Percentiles rank a stretch among this genome's conserved stretches.
These are phyloP conservation scores for Premnoplex brunnescens DNA, from an alignment of 2,797 vertebrate genomes.

Conservation along the genomic window DNA sequence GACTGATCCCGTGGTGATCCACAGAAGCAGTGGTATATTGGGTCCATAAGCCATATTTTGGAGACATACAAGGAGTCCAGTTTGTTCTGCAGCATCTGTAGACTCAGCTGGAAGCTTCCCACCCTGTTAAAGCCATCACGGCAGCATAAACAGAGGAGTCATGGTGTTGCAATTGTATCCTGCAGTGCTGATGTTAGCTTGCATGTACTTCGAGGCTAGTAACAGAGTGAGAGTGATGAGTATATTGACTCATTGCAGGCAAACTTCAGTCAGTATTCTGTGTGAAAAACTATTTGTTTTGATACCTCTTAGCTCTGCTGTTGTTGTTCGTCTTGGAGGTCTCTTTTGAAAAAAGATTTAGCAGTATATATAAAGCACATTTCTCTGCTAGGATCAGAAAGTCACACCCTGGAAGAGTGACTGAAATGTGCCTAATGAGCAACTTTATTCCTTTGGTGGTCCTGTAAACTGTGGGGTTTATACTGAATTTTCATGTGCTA, in stretches of 20 bases:
- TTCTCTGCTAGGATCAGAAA: neutral
- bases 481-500: neutral
- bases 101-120: neutral
- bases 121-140: neutral
- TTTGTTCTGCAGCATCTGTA: neutral
- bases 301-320: neutral
- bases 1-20: neutral
- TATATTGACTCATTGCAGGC: neutral
- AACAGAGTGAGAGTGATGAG: neutral
- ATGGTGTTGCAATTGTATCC: neutral
- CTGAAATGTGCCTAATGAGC: neutral
- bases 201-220: neutral
- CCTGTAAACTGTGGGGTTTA: neutral
- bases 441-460: neutral
- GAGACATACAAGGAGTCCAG: neutral
- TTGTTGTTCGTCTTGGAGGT: neutral
- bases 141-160: neutral
- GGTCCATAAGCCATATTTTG: neutral
- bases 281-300: neutral
- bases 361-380: neutral
- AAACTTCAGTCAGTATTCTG: neutral
- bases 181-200: neutral
- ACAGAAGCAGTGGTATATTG: neutral
- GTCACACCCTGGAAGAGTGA: neutral
- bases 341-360: neutral